Conservation (phyloP, 2,888 invertebrate species). For the Rhopalosiphum nymphaeae region DNA sequence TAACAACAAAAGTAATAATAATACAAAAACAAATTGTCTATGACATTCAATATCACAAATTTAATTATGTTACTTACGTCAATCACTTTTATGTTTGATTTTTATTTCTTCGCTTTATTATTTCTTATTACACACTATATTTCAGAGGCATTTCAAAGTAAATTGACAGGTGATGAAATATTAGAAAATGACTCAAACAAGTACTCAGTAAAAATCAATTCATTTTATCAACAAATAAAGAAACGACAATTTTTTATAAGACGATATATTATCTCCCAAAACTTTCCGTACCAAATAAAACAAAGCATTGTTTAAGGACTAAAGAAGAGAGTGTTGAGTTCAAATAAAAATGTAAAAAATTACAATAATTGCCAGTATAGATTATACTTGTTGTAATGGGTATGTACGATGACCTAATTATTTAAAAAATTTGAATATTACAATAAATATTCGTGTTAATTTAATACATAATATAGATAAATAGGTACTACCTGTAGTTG, state of each 20-base stretch:
- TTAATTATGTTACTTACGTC: not conserved
- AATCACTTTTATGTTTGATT: constrained; percentile 13
- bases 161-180: constrained; percentile 51
- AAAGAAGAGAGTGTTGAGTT: not conserved
- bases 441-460: not conserved
- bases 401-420: not conserved
- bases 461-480: not conserved
- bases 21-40: not conserved
- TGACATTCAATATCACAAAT: constrained; percentile 14
- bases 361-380: not conserved
- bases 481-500: not conserved
- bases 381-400: not conserved
- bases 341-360: constrained; percentile 22
- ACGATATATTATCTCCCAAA: constrained; percentile 12
- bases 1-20: not conserved
- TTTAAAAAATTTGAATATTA: not conserved
- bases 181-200: constrained; percentile 27
- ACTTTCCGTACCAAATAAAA: constrained; percentile 39
- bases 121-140: not conserved
- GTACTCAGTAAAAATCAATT: constrained; percentile 39
- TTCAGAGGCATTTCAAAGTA: not conserved
- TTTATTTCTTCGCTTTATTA: not conserved
- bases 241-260: not conserved
- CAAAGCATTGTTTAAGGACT: constrained; percentile 13
- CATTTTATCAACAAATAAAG: not conserved